Conservation (phyloP, 2,113 vertebrate species). For the Candoia aspera region DNA sequence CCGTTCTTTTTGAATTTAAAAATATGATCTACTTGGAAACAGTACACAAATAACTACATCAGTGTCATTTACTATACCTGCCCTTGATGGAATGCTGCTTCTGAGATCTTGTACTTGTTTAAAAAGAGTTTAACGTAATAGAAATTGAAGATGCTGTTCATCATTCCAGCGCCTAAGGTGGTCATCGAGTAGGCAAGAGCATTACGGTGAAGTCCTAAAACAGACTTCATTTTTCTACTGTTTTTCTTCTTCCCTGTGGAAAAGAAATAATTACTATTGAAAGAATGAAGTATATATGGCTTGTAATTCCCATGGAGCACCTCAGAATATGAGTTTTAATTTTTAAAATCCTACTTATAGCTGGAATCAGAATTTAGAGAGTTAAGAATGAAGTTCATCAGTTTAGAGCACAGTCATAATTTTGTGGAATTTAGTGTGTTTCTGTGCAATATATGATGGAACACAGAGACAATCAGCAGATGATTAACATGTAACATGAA, state of each 20-base stretch:
- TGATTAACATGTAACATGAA: neutral
- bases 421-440: neutral
- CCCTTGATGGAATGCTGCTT: constrained; percentile 83
- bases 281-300: constrained; percentile 3
- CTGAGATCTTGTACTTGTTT: constrained; percentile 84
- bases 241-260: constrained; percentile 55
- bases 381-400: neutral
- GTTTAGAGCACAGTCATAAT: neutral
- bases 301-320: neutral
- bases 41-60: neutral
- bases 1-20: neutral
- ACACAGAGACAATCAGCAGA: neutral
- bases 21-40: neutral
- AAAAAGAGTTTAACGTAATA: constrained; percentile 93
- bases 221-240: constrained; percentile 58
- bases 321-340: neutral
- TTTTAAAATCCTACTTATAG: neutral
- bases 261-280: constrained; percentile 28
- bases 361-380: neutral
- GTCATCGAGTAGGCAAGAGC: constrained; percentile 87
- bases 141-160: constrained; percentile 91
- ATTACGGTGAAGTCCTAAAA: constrained; percentile 71
- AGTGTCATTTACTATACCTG: constrained; percentile 72
- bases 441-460: neutral
- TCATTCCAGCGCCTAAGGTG: constrained; percentile 85